A percentile compares a stretch with the other conserved stretches of the same genome.
Evolutionary conservation across 2,888 invertebrate species (phyloP).

Genomic region (Pyrocoelia pectoralis): DNA sequence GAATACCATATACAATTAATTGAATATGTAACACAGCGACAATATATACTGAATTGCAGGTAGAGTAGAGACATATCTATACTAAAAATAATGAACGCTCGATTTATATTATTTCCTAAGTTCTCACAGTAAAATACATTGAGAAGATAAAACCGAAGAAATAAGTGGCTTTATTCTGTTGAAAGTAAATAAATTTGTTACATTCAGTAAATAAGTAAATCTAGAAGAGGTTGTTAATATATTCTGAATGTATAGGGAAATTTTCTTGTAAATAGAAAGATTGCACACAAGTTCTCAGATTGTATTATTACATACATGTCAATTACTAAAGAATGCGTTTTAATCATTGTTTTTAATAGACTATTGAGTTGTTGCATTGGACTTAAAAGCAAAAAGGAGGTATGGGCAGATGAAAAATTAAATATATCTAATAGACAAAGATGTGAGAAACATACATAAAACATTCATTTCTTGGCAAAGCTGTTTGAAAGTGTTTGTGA

Average conservation of each 20-base stretch:
- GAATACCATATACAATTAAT: slow-evolving; percentile 24
- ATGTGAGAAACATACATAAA: no score
- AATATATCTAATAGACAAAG: no score
- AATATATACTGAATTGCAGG: slow-evolving; percentile 4
- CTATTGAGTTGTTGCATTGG: neutral
- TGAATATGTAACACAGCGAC: slow-evolving; percentile 19
- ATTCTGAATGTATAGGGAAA: slow-evolving; percentile 5
- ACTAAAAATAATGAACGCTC: slow-evolving; percentile 14
- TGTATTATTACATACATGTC: slow-evolving; percentile 3
- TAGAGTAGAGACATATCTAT: slow-evolving; percentile 14
- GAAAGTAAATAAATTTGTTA: slow-evolving; percentile 8
- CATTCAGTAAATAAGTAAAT: slow-evolving; percentile 12
- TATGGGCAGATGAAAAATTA: slow-evolving; percentile 31
- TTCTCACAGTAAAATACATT: slow-evolving; percentile 15
- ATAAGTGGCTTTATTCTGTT: slow-evolving; percentile 11
- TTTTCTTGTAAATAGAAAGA: neutral
- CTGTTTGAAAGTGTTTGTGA: no score
- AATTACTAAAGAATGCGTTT: neutral
- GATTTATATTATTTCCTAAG: slow-evolving; percentile 13
- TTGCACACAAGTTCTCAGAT: neutral
- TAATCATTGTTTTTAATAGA: slow-evolving; percentile 4
- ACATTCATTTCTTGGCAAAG: no score
- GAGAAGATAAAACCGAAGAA: slow-evolving; percentile 9
- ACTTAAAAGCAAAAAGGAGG: no score
- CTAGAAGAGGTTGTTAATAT: slow-evolving; percentile 4